Percentiles rank a stretch among this genome's conserved stretches.
Evolutionary conservation across 2,888 invertebrate genomes (phyloP).

Genomic region (Dione juno): DNA sequence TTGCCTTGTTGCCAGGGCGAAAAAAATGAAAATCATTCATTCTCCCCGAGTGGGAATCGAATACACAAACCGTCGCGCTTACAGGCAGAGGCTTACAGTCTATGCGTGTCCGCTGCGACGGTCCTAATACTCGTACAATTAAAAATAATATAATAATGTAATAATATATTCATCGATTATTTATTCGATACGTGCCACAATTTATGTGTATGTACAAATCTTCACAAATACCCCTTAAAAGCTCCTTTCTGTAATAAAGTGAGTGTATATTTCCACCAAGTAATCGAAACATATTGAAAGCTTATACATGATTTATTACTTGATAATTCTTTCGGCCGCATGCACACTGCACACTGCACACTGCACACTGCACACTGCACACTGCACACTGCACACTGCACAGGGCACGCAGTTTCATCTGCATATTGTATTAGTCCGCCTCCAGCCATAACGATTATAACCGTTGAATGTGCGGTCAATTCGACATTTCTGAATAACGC

Average conservation of each 20-base stretch:
- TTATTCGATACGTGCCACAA: too few species aligned
- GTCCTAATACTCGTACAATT: too few species aligned
- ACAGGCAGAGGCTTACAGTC: too few species aligned
- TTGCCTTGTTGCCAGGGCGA: too few species aligned
- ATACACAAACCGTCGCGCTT: too few species aligned
- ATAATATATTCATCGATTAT: too few species aligned
- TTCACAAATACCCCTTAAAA: background rate
- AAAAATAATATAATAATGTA: too few species aligned
- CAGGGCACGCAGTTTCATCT: constrained; percentile 8
- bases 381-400: background rate
- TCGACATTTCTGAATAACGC: constrained; percentile 14
- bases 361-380: background rate
- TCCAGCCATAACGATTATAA: constrained; percentile 8
- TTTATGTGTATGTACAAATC: too few species aligned
- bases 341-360: background rate
- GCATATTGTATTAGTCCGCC: constrained; percentile 18
- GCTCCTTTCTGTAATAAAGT: background rate
- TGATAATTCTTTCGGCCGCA: background rate
- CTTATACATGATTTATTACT: background rate
- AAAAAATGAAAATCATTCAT: too few species aligned
- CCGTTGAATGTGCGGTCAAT: constrained; percentile 5
- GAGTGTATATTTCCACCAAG: background rate
- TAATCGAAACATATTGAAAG: background rate
- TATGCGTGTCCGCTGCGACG: too few species aligned
- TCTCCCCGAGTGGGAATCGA: too few species aligned